These are phyloP conservation scores for Toxotes lorentzi DNA, from an alignment of 2,797 vertebrate species.

Conservation along the genomic window DNA sequence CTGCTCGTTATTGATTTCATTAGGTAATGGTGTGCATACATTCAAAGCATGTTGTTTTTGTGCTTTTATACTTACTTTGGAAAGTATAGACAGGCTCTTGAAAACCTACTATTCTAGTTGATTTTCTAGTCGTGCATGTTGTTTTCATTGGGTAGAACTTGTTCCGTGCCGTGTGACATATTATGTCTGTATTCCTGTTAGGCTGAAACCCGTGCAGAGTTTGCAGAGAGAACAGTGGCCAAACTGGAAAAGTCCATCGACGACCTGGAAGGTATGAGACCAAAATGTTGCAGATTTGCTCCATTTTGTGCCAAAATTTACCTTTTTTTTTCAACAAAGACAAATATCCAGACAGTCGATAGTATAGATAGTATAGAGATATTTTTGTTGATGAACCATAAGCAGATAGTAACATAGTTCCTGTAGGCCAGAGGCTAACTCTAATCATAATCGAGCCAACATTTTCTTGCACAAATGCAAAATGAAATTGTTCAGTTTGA, in stretches of 20 bases:
- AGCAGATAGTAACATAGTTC: conserved; percentile 14
- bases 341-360: background rate
- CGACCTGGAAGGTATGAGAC: conserved; percentile 96
- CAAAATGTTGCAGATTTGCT: background rate
- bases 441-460: conserved; percentile 5
- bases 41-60: background rate
- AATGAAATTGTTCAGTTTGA: conserved; percentile 32
- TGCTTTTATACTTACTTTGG: background rate
- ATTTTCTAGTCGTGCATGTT: background rate
- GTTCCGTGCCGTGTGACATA: conserved; percentile 11
- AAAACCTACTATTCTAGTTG: background rate
- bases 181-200: conserved; percentile 67
- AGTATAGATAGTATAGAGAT: background rate
- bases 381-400: conserved; percentile 21
- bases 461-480: conserved; percentile 24
- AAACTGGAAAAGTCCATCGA: conserved; percentile 99
- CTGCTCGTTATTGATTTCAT: background rate
- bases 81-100: background rate
- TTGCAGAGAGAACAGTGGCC: conserved; percentile 96
- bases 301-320: conserved; percentile 2
- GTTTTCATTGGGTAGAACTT: conserved; percentile 9
- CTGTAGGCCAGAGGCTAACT: conserved; percentile 6
- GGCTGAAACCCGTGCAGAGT: conserved; percentile 98
- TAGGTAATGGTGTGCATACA: background rate
- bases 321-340: background rate